A percentile compares a stretch with the other conserved stretches of the same genome.
Conservation (phyloP, 2,888 invertebrate species). For the Meganola albula region DNA sequence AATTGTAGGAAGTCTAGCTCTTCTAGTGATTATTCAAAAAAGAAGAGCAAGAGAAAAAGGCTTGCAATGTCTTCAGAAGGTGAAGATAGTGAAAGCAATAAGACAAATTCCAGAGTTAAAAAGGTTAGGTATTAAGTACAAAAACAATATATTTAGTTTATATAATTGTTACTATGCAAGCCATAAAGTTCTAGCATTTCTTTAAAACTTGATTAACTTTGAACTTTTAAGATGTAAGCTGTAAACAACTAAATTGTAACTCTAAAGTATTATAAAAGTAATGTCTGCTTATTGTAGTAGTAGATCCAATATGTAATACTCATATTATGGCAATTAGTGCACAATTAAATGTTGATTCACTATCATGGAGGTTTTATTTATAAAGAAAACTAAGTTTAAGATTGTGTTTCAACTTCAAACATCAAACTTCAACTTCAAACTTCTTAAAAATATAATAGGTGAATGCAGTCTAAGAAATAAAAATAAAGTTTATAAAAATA, state of each 20-base stretch:
- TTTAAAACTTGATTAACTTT: too few relatives aligned
- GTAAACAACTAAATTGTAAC: too few relatives aligned
- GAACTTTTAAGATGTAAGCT: too few relatives aligned
- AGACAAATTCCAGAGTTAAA: conserved; percentile 43
- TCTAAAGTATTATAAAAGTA: too few relatives aligned
- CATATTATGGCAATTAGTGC: conserved; percentile 11
- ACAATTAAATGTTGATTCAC: conserved; percentile 25
- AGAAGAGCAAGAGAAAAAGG: conserved; percentile 8
- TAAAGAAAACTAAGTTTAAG: conserved; percentile 14
- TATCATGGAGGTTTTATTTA: conserved; percentile 28
- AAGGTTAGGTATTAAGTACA: conserved; percentile 58
- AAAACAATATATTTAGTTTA: too few relatives aligned
- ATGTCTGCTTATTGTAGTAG: conserved; percentile 15
- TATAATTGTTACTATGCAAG: too few relatives aligned
- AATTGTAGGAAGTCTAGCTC: conserved; percentile 22
- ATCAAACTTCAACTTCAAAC: too few relatives aligned
- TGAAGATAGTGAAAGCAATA: conserved; percentile 15
- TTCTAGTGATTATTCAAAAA: conserved; percentile 29
- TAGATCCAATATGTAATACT: conserved; percentile 8
- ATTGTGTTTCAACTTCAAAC: conserved; percentile 7
- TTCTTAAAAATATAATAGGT: too few relatives aligned
- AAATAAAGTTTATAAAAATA: conserved; percentile 27
- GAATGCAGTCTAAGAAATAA: neutral
- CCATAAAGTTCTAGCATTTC: too few relatives aligned
- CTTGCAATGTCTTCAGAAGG: conserved; percentile 13